Conservation (phyloP, 2,888 invertebrate genomes). For the Orchestes rusci region DNA sequence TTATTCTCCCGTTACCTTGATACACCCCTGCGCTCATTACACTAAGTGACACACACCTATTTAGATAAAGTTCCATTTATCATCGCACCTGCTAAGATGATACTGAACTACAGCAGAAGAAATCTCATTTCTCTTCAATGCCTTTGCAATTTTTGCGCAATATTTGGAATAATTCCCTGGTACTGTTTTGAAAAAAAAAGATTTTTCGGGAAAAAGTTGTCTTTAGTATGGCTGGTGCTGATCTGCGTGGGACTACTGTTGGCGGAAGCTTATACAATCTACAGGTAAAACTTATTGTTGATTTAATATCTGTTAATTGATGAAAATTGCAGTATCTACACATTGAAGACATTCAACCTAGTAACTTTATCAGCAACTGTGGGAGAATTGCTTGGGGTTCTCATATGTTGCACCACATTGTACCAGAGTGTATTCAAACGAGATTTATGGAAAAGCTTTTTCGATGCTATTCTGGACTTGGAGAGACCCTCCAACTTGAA, state of each 20-base stretch:
- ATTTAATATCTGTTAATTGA: background rate
- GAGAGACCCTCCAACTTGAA: slow-evolving; percentile 10
- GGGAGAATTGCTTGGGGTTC: slow-evolving; percentile 15
- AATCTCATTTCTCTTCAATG: slow-evolving; percentile 13
- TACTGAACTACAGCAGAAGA: slow-evolving; percentile 12
- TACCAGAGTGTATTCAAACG: slow-evolving; percentile 17
- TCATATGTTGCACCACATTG: slow-evolving; percentile 15
- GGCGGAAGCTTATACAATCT: slow-evolving; percentile 10
- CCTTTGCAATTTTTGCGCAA: slow-evolving; percentile 14
- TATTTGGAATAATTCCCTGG: slow-evolving; percentile 17
- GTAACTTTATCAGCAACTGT: slow-evolving; percentile 12
- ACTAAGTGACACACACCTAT: no score
- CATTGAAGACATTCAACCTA: slow-evolving; percentile 5
- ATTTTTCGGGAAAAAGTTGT: slow-evolving; percentile 10
- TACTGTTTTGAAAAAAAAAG: slow-evolving; percentile 10
- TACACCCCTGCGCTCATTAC: no score
- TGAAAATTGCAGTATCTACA: slow-evolving; percentile 7
- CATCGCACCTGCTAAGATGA: slow-evolving; percentile 3
- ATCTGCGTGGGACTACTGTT: slow-evolving; percentile 7
- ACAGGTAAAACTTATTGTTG: slow-evolving; percentile 5
- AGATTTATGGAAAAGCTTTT: slow-evolving; percentile 15
- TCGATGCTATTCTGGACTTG: slow-evolving; percentile 8
- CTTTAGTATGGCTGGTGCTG: slow-evolving; percentile 8
- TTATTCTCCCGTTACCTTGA: no score
- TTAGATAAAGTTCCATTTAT: no score